Evolutionary conservation across 2,888 invertebrate species (phyloP).

Genomic region (Aleiodes testaceus): DNA sequence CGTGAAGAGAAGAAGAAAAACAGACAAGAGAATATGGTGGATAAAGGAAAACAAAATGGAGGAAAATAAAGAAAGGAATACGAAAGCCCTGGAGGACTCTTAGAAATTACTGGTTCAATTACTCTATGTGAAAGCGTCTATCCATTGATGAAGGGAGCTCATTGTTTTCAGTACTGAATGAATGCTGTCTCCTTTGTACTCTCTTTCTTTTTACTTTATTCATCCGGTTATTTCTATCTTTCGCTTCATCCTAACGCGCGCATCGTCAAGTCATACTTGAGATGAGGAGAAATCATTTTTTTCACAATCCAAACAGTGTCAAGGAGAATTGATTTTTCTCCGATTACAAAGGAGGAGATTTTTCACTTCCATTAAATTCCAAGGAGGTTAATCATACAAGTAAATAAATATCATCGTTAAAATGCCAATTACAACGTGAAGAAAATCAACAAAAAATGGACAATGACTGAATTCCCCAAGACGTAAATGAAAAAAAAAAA

Average conservation of each 20-base stretch:
- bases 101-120: constrained; percentile 47
- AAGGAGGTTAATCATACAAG: too few species aligned
- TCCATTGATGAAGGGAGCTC: constrained; percentile 17
- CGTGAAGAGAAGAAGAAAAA: not conserved
- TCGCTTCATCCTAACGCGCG: not conserved
- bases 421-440: too few species aligned
- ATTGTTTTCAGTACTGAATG: constrained; percentile 16
- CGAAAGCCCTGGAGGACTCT: constrained; percentile 40
- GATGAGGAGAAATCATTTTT: not conserved
- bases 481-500: not conserved
- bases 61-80: constrained; percentile 3
- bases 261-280: constrained; percentile 1
- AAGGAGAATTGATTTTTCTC: too few species aligned
- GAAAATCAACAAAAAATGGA: not conserved
- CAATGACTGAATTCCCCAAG: constrained; percentile 14
- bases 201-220: not conserved
- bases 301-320: too few species aligned
- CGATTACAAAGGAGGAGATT: too few species aligned
- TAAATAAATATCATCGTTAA: too few species aligned
- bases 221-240: not conserved
- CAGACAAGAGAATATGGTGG: not conserved
- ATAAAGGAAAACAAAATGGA: constrained; percentile 4
- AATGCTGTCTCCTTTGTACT: constrained; percentile 5
- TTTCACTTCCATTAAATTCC: too few species aligned
- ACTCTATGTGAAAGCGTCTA: constrained; percentile 30